Base-by-base conservation (phyloP, 2,797 vertebrate genomes). In the Xenentodon cancila region DNA sequence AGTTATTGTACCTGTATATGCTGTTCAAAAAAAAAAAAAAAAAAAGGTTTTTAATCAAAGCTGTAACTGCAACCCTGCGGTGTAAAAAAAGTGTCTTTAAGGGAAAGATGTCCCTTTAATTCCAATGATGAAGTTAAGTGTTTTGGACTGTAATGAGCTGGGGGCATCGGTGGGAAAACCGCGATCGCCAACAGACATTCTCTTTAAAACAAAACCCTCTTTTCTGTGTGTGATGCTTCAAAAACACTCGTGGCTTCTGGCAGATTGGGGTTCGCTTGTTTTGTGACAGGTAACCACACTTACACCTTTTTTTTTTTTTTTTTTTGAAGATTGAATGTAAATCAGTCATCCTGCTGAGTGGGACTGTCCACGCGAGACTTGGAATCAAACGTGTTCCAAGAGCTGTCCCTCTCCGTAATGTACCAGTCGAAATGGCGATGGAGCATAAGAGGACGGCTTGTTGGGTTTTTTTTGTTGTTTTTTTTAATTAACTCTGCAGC, bases 271-370 rank as follows among this genome's bases (percentile, higher is more conserved):
- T 81, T 65, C 65, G 75, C 67, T 68, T 78, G 56, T 62, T 75
- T 80, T 79, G 70, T 84, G 81, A 74, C 77, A 82, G 71, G 73
- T 82, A 77, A 86, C 78, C 85, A 60, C 64, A 60, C 64, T 47
- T 54, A 67, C 32, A 42, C 53, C 68, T 59, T 53, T 64, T n/a
- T n/a, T n/a, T n/a, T n/a, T n/a, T n/a, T n/a, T n/a, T n/a, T n/a
- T n/a, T 72, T 81, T 58, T 80, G 59, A 72, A 85, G 81, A 85
- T 80, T 79, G 74, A 84, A 91, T 86, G 83, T 76, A 88, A 85
- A 88, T 87, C 37, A 70, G 77, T 68, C 68, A 50, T 68, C 25
- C 62, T 56, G 40, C 56, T 53, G 72, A 78, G 61, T 70, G 50
- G 25, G 68, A 53, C 64, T 50, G 67, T 9, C 61, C 9, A 1